phyloP scores from a whole-genome alignment of 2,797 vertebrate genomes.

The Sebastes alutus region DNA sequence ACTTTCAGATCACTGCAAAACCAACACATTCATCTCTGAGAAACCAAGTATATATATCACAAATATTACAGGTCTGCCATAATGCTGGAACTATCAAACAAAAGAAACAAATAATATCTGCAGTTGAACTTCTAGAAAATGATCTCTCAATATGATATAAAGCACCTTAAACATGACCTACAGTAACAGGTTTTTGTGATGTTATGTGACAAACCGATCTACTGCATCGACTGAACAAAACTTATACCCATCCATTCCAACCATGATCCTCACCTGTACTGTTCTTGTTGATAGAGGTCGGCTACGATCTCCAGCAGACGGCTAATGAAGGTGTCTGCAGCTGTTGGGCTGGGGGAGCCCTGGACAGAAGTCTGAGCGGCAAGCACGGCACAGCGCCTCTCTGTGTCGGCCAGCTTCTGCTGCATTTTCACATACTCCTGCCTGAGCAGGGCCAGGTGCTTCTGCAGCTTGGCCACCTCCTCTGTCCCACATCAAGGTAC shows the following conservation, averaged over 20 bases:
- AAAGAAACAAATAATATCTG: background rate
- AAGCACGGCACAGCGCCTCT: conserved; percentile 90
- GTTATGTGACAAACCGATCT: background rate
- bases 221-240: background rate
- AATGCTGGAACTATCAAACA: background rate
- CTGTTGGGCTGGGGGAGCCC: conserved; percentile 60
- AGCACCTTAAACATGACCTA: background rate
- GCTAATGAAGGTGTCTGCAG: conserved; percentile 91
- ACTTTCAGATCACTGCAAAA: conserved; percentile 92
- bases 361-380: conserved; percentile 86
- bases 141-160: no score
- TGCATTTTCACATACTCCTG: conserved; percentile 99
- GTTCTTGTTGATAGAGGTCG: conserved; percentile 91
- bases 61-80: background rate
- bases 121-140: no score
- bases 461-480: conserved; percentile 99
- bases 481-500: conserved; percentile 78
- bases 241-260: background rate
- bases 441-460: conserved; percentile 96
- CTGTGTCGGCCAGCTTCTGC: conserved; percentile 95
- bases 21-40: background rate
- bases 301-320: conserved; percentile 93
- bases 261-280: conserved; percentile 89
- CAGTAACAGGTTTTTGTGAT: background rate
- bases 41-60: background rate